Base-by-base conservation (phyloP, 2,113 vertebrate species). In the Turdus rufiventris region DNA sequence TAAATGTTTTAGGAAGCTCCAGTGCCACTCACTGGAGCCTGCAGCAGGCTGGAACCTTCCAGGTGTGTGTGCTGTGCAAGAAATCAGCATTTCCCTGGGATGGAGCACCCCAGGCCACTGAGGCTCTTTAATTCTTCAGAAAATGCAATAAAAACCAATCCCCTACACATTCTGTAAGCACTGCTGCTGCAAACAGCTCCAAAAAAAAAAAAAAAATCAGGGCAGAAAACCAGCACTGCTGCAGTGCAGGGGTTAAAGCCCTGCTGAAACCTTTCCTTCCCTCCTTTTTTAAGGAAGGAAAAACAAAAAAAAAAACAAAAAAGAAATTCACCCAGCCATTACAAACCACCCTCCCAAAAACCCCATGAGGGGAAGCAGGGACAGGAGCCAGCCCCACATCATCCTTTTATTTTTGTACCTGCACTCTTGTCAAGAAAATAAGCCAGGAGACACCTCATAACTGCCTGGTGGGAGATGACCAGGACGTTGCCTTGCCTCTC, bases 401-500 rank as follows among this genome's bases (percentile, higher is more conserved):
- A 18, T 1, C 4, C 10, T 1, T 40, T 89, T 88, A 47, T 88
- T 93, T 94, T 82, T 88, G 87, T 93, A 99, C 99, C 99, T 98
- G 99, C 99, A 15, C 98, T 98, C 97, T 99, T 99, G 97, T 99
- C 99, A 90, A 99, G 97, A 95, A 99, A 99, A 98, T 99, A 99
- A 91, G 99, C 99, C 65, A 99, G 97, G 24, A 99, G 98, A 85
- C 99, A 99, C 94, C 99, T 98, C 99, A 99, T 99, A 77, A 99
- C 99, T 1, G 99, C 99, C 97, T 99, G 99, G 96, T 99, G 99
- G 96, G 98, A 98, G 97, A 99, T 97, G 14, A 99, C 99, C 12
- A 99, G 97, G 85, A 99, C 98, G 3, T 99, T 99, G 70, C 99
- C 99, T 80, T 99, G 99, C 10, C 99, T 97, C 75, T 99, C 99